Base-by-base conservation (phyloP, 2,797 vertebrate species). In the Botia almorhae region DNA sequence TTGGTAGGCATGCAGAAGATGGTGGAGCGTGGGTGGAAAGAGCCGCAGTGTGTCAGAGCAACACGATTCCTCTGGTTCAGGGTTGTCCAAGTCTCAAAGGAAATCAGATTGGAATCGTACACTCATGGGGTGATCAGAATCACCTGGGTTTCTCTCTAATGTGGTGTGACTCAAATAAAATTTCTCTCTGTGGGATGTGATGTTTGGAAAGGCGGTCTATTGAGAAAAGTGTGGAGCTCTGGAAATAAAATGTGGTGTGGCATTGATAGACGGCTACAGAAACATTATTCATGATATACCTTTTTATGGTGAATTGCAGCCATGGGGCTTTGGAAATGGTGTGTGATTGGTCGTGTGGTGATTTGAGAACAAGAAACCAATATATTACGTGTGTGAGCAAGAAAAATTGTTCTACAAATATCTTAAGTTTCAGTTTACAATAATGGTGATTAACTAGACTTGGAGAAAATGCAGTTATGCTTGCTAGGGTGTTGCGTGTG, bases 31-130 rank as follows among this genome's bases (percentile, higher is more conserved):
- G 77, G 80, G 82, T 17, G 63, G 74, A 72, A 63, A 75, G 73
- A 74, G 26, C 72, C 55, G 39, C 39, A n/a, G 53, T 74, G 60
- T 75, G 75, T 61, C 76, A 81, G 33, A 78, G 68, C 70, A 72
- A 71, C 68, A 70, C 73, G 75, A 76, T 76, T 80, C 53, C 68
- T 56, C 69, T 78, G 55, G 74, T 74, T 80, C 48, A 55, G 71
- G 46, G 78, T 61, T 71, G 79, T 85, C 82, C 74, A 39, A 58
- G 48, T 78, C 76, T 64, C 72, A 85, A 76, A 76, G 81, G 83
- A 82, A 83, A 84, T 82, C 81, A 82, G 72, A 53, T 48, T 48
- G 77, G 64, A 87, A 73, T 82, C 78, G 81, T 82, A 76, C 72
- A 82, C 78, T 74, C 76, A 55, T 73, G 70, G 76, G 29, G 72